Evolutionary conservation across 2,113 vertebrate species (phyloP), one percentile per base, ranked within the genome.

Genomic region (Desmodus rotundus): DNA sequence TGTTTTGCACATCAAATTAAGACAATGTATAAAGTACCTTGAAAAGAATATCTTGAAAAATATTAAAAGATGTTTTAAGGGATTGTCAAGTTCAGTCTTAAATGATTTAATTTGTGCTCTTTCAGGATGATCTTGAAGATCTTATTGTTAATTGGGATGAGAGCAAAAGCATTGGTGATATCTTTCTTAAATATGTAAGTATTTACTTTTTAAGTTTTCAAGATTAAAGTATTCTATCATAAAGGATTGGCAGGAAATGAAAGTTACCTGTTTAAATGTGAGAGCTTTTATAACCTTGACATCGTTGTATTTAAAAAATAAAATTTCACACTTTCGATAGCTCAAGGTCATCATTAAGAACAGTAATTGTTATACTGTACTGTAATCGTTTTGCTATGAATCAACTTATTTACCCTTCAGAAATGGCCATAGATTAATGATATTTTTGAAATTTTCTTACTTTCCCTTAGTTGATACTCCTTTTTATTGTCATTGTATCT

Each of bases 131-230:
- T 93, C 98, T 99, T 56, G 99, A 99, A 98, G 99, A 99, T 72
- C 98, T 99, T 80, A 99, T 99, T 98, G 98, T 99, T 87, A 99
- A 99, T 78, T 99, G 99, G 99, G 99, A 99, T 61, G 99, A 99
- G 96, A 99, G 98, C 96, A 98, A 96, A 98, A 99, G 99, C 86
- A 99, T 99, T 84, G 99, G 99, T 93, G 98, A 99, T 94, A 98
- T 99, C 87, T 99, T 99, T 97, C 99, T 99, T 73, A 99, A 99
- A 99, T 99, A 99, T 95, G 99, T 99, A 98, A 99, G 99, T 98
- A 82, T 91, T 82, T 87, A 80, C 86, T 67, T 95, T 97, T 98
- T 87, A 97, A 99, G 99, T 99, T 83, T 94, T 50, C 28, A 54
- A 54, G 10, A 19, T 93, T 94, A 56, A 93, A 96, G 12, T 92